Conservation (phyloP, 2,113 vertebrate species). For the Heterochromis multidens region DNA sequence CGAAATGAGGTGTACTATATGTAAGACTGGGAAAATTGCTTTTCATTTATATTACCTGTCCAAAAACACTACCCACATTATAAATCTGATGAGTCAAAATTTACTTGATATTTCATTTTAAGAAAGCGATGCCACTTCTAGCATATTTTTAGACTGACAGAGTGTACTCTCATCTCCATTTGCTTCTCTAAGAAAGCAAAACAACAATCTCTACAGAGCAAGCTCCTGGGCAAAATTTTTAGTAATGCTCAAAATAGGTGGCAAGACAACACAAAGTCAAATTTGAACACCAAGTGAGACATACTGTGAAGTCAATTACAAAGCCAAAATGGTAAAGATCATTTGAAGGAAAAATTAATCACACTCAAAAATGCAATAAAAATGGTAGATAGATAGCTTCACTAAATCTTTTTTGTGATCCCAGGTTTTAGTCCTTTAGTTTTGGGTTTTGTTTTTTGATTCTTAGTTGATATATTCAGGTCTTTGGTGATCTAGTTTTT, state of each 20-base stretch:
- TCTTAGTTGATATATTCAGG: neutral
- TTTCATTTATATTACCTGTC: constrained; percentile 17
- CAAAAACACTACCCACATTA: neutral
- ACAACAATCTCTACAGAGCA: neutral
- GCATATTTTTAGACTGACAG: neutral
- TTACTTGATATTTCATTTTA: neutral
- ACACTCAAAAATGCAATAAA: neutral
- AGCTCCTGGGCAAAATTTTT: constrained; percentile 7
- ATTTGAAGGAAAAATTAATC: neutral
- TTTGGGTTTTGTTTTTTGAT: neutral
- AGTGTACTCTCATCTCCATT: neutral
- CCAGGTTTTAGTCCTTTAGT: neutral
- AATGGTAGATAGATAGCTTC: neutral
- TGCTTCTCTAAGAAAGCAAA: neutral
- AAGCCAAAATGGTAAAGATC: neutral
- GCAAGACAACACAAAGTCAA: constrained; percentile 1
- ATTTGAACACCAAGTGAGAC: constrained; percentile 4
- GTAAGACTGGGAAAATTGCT: neutral
- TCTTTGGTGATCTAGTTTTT: neutral
- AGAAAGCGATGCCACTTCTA: neutral
- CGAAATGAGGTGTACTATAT: neutral
- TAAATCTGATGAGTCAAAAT: constrained; percentile 7
- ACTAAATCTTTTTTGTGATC: neutral
- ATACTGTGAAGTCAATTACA: neutral
- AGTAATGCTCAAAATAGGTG: constrained; percentile 36